Percentiles rank a stretch among this genome's conserved stretches.
phyloP scores from a whole-genome alignment of 2,113 vertebrate genomes.

The Stegostoma tigrinum region DNA sequence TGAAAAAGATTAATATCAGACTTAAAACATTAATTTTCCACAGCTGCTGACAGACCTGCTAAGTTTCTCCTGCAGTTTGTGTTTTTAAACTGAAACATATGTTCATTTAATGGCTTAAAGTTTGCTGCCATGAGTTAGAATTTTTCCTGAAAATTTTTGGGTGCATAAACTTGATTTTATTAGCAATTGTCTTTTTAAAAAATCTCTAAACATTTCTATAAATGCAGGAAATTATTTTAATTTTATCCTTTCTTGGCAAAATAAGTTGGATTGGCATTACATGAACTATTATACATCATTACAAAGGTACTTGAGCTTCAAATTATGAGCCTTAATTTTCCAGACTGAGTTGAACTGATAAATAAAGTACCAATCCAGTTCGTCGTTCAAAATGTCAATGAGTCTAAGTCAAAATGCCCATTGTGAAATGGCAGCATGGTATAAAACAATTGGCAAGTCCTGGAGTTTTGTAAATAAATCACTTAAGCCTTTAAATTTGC shows the following conservation, averaged over 20 bases:
- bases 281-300: neutral
- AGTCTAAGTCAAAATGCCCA: neutral
- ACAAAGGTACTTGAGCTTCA: neutral
- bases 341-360: neutral
- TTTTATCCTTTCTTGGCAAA: neutral
- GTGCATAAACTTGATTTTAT: neutral
- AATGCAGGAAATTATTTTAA: neutral
- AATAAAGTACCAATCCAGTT: neutral
- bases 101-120: neutral
- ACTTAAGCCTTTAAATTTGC: neutral
- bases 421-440: neutral
- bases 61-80: too few relatives aligned
- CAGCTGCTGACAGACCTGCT: too few relatives aligned
- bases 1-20: too few relatives aligned
- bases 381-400: neutral
- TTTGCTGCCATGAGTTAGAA: neutral
- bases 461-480: neutral
- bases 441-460: neutral
- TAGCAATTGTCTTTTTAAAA: neutral
- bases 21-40: too few relatives aligned
- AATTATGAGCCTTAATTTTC: neutral
- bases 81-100: neutral
- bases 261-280: neutral
- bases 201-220: neutral
- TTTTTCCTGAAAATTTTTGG: neutral